phyloP scores from a whole-genome alignment of 2,888 invertebrate genomes.

The Lobophora halterata region DNA sequence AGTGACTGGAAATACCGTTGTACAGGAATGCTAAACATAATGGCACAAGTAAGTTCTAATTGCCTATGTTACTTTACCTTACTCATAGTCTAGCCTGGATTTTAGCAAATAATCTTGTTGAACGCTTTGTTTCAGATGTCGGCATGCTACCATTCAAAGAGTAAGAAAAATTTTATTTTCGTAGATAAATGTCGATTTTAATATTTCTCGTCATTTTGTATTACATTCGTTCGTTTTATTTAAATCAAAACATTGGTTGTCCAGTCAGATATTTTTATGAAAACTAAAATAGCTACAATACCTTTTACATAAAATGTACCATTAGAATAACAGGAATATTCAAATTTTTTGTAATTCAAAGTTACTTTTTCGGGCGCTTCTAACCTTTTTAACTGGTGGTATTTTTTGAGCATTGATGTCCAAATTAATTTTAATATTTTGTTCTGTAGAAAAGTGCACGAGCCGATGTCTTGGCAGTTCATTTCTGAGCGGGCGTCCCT shows the following conservation, averaged over 20 bases:
- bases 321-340: no score
- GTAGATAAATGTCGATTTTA: neutral
- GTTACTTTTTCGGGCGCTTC: no score
- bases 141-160: conserved; percentile 97
- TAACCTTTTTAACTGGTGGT: no score
- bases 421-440: no score
- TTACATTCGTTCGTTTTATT: no score
- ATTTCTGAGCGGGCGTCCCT: conserved; percentile 81
- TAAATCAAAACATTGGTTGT: no score
- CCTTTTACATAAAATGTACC: no score
- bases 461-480: conserved; percentile 92
- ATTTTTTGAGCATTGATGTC: no score
- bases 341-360: no score
- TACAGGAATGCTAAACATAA: conserved; percentile 3
- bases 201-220: no score
- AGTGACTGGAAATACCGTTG: conserved; percentile 17
- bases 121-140: conserved; percentile 86
- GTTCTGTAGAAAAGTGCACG: conserved; percentile 83
- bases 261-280: no score
- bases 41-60: conserved; percentile 2
- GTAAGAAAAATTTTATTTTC: conserved; percentile 81
- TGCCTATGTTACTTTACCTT: neutral
- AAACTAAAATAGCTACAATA: no score
- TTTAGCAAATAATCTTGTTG: conserved; percentile 16
- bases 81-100: neutral